Percentiles rank a stretch among this genome's conserved stretches.
phyloP scores from a whole-genome alignment of 1,140 invertebrate species.

The Papilio machaon region DNA sequence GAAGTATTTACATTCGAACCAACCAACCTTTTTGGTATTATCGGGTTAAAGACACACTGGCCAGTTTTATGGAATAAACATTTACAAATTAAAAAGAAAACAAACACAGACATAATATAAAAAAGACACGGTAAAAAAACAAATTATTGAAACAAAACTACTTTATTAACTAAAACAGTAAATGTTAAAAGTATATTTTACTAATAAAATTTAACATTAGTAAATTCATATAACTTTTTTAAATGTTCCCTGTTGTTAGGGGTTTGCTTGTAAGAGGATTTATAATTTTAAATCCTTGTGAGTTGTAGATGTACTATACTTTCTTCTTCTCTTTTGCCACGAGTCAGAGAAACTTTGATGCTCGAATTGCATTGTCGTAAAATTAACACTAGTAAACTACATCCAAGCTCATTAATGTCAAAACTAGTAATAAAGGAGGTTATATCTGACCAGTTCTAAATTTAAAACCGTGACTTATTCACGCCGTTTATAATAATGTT shows the following conservation, averaged over 20 bases:
- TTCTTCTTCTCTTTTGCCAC: background rate
- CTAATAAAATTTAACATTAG: no score
- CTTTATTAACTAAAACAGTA: no score
- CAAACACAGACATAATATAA: no score
- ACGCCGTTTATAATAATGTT: constrained; percentile 15
- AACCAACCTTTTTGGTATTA: background rate
- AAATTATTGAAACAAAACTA: no score
- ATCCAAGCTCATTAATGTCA: constrained; percentile 3
- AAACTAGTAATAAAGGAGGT: constrained; percentile 11
- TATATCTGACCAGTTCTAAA: constrained; percentile 12
- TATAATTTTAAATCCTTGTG: no score
- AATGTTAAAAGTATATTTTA: no score
- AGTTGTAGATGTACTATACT: no score
- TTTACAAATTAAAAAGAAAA: background rate
- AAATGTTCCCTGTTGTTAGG: no score
- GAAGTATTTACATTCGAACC: background rate
- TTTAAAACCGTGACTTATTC: constrained; percentile 16
- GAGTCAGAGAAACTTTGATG: background rate
- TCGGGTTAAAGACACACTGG: background rate
- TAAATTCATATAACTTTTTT: no score
- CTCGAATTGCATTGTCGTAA: background rate
- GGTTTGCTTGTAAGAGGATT: no score
- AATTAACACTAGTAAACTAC: background rate
- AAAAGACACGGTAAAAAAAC: no score
- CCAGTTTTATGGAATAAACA: background rate